Conservation (phyloP, 2,888 invertebrate genomes). For the Halictus ligatus region DNA sequence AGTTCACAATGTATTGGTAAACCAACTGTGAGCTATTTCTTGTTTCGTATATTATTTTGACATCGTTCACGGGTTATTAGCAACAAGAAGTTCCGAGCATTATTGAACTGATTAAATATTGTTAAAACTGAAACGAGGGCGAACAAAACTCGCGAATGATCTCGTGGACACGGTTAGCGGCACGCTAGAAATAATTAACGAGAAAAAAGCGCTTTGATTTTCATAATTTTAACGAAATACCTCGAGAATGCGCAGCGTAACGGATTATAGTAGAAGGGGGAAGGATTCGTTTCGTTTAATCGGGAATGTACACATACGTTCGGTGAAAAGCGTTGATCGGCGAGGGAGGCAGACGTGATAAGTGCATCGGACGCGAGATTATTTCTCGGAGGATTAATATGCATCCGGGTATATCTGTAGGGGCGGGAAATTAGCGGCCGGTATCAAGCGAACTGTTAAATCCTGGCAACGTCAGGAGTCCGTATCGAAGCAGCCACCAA, state of each 20-base stretch:
- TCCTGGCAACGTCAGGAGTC: slow-evolving; percentile 34
- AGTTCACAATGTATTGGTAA: no score
- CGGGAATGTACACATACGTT: background rate
- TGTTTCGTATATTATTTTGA: no score
- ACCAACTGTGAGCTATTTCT: no score
- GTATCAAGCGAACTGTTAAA: slow-evolving; percentile 48
- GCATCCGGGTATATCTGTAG: background rate
- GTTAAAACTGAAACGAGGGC: no score
- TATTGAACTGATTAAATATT: no score
- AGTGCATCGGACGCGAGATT: slow-evolving; percentile 12
- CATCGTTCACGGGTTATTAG: no score
- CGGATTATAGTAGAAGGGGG: background rate
- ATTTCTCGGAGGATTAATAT: slow-evolving; percentile 12
- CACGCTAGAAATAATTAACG: no score
- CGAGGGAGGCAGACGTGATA: background rate
- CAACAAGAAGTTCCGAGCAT: no score
- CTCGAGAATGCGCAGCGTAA: background rate
- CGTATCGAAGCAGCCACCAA: background rate
- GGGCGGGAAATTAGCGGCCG: slow-evolving; percentile 30
- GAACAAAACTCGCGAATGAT: no score
- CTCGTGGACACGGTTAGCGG: no score
- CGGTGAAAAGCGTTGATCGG: background rate
- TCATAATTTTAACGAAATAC: no score
- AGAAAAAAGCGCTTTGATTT: no score
- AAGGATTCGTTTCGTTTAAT: background rate